These are phyloP conservation scores for Hydractinia echinata DNA, from an alignment of 30 jellyfish, hydroid and myxozoan genomes.

Conservation along the genomic window DNA sequence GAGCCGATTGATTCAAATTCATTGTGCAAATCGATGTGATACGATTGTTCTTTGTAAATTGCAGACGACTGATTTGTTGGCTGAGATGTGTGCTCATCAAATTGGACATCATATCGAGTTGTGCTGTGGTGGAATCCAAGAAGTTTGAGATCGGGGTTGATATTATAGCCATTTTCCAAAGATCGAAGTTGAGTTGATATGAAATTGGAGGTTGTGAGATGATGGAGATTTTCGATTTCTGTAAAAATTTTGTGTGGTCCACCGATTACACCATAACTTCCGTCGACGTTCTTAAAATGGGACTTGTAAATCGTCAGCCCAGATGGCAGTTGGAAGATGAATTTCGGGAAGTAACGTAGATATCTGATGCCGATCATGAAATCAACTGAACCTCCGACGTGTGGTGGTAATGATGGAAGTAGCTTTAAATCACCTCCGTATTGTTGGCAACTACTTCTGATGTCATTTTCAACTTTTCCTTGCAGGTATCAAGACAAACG, in stretches of 20 bases:
- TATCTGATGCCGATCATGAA: constrained; percentile 16
- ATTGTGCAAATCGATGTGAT: too few species aligned
- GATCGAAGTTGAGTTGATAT: too few species aligned
- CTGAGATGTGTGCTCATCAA: too few species aligned
- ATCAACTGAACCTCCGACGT: constrained; percentile 16
- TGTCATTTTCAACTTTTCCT: constrained; percentile 2
- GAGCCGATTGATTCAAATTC: not conserved
- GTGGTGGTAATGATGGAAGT: not conserved
- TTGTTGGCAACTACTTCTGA: not conserved
- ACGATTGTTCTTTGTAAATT: too few species aligned
- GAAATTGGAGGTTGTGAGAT: too few species aligned
- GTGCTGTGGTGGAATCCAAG: too few species aligned
- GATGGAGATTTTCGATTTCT: too few species aligned
- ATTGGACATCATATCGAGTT: too few species aligned
- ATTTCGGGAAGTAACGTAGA: not conserved
- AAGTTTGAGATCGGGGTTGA: too few species aligned
- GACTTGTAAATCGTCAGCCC: not conserved
- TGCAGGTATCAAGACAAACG: constrained; percentile 9
- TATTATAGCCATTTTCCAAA: not conserved
- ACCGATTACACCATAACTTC: too few species aligned
- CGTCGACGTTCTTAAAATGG: not conserved
- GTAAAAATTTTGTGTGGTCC: too few species aligned
- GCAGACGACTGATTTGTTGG: too few species aligned
- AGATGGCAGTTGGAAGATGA: not conserved
- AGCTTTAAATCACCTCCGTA: not conserved